phyloP scores from a whole-genome alignment of 2,888 invertebrate genomes.

The Pachymerium ferrugineum region DNA sequence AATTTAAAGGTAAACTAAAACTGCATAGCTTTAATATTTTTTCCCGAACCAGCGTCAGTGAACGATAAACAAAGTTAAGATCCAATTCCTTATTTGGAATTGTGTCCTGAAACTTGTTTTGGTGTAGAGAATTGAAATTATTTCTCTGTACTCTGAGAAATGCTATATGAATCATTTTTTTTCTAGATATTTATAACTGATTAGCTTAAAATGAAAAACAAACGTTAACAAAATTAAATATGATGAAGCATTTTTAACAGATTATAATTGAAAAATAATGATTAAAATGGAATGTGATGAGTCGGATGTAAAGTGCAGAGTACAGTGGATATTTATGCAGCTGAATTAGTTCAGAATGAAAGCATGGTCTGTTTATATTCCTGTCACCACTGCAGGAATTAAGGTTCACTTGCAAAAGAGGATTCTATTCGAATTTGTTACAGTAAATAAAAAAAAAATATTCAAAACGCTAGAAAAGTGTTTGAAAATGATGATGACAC shows the following conservation, averaged over 20 bases:
- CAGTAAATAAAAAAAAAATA: too few relatives aligned
- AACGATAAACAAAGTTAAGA: slow-evolving; percentile 12
- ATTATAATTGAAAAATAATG: background rate
- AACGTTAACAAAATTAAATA: background rate
- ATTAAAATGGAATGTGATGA: background rate
- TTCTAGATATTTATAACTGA: too few relatives aligned
- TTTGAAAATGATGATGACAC: background rate
- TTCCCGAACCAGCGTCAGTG: background rate
- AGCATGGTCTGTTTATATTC: background rate
- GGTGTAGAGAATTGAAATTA: slow-evolving; percentile 5
- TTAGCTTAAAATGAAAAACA: background rate
- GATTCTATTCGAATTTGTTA: background rate
- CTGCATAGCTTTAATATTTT: background rate
- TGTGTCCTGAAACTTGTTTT: slow-evolving; percentile 12
- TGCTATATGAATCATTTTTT: background rate
- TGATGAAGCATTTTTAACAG: background rate
- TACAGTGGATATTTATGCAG: background rate
- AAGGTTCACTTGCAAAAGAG: background rate
- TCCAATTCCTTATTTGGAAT: slow-evolving; percentile 7
- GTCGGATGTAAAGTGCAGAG: background rate
- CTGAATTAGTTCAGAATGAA: background rate
- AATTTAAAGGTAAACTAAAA: too few relatives aligned
- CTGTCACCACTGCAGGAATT: background rate
- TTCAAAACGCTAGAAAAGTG: background rate
- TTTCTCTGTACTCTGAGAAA: background rate